phyloP scores from a whole-genome alignment of 1,140 invertebrate species.

The Leptestheria dahalacensis region DNA sequence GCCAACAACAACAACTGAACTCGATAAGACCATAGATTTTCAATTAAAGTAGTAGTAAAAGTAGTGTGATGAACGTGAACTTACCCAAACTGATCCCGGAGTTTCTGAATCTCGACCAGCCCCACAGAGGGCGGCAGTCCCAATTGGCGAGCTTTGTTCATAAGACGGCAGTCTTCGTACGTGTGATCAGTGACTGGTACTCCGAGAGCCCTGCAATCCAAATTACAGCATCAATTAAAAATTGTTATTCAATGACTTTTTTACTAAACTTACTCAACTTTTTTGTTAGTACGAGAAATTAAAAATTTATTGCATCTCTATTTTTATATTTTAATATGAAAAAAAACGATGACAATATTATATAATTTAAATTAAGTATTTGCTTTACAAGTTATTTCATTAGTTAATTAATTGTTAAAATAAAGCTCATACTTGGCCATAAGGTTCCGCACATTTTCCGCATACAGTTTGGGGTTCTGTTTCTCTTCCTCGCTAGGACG shows the following conservation, averaged over 20 bases:
- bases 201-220: conserved; percentile 51
- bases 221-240: background rate
- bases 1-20: background rate
- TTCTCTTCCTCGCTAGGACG: conserved; percentile 71
- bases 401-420: too few species aligned
- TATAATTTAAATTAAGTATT: background rate
- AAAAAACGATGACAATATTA: background rate
- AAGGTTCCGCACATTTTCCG: conserved; percentile 69
- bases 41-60: background rate
- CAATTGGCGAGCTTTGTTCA: conserved; percentile 61
- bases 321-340: background rate
- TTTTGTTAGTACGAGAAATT: too few species aligned
- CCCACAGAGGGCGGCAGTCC: conserved; percentile 55
- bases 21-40: background rate
- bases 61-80: too few species aligned
- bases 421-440: conserved; percentile 69
- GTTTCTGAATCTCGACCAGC: conserved; percentile 57
- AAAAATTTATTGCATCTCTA: too few species aligned
- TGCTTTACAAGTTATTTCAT: too few species aligned
- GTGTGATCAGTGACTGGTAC: conserved; percentile 80
- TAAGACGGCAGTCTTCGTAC: conserved; percentile 77
- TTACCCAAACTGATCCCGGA: conserved; percentile 53
- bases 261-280: too few species aligned
- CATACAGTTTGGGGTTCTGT: conserved; percentile 73
- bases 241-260: background rate